Evolutionary conservation across 2,797 vertebrate genomes (phyloP).

Genomic region (Peromyscus attwateri): DNA sequence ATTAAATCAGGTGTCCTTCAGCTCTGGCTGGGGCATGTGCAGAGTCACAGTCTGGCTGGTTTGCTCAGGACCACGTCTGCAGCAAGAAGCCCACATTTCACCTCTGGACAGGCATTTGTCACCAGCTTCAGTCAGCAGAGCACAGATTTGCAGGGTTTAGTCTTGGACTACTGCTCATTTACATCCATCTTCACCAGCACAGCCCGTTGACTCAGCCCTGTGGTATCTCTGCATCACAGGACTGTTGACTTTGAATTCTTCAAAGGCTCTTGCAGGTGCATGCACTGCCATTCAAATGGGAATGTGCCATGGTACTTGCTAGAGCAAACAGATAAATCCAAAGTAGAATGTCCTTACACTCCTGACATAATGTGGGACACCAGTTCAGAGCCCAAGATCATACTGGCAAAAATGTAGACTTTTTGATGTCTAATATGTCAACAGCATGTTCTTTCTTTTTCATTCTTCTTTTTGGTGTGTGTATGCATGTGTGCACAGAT

Average conservation of each 20-base stretch:
- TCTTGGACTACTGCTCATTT: too few relatives aligned
- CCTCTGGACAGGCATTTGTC: neutral
- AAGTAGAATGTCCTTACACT: neutral
- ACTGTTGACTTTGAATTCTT: neutral
- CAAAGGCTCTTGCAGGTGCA: neutral
- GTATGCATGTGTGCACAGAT: too few relatives aligned
- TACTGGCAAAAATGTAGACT: neutral
- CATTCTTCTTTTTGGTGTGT: neutral
- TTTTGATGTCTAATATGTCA: neutral
- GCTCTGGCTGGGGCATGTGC: neutral
- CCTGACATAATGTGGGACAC: neutral
- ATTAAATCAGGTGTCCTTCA: neutral
- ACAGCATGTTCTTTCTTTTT: neutral
- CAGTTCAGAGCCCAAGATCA: neutral
- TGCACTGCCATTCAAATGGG: accelerated
- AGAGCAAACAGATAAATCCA: neutral
- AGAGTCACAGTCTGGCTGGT: neutral
- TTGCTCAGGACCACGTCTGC: accelerated
- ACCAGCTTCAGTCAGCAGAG: accelerated
- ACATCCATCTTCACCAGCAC: neutral
- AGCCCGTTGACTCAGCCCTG: neutral
- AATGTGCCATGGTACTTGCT: neutral
- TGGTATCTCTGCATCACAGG: neutral
- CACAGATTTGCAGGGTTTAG: neutral
- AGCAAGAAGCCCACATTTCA: accelerated